Evolutionary conservation across 1,140 invertebrate genomes (phyloP).

Genomic region (Vanessa tameamea): DNA sequence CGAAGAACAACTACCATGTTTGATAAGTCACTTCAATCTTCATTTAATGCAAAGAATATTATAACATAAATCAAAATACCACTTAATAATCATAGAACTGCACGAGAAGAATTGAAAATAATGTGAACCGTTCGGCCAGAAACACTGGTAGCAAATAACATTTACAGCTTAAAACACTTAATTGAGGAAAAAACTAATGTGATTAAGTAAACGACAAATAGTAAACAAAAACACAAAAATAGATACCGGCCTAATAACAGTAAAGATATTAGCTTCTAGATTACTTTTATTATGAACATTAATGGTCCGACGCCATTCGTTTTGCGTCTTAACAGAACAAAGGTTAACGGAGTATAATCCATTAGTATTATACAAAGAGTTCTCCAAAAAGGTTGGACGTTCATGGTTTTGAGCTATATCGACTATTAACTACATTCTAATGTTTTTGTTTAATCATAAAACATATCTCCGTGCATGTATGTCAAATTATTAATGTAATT

Average conservation of each 20-base stretch:
- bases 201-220: background rate
- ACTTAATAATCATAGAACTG: background rate
- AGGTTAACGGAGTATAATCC: no score
- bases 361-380: no score
- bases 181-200: background rate
- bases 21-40: background rate
- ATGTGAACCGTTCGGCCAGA: background rate
- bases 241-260: background rate
- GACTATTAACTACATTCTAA: no score
- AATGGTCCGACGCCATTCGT: background rate
- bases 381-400: no score
- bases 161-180: background rate
- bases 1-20: constrained; percentile 38
- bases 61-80: background rate
- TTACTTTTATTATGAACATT: background rate
- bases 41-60: background rate
- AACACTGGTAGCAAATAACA: constrained; percentile 3
- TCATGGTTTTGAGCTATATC: no score
- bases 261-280: background rate
- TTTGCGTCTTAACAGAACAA: no score
- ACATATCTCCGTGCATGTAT: no score
- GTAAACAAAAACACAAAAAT: background rate
- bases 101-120: background rate
- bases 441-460: no score
- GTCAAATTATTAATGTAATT: no score